Base-by-base conservation (phyloP, 2,888 invertebrate genomes). In the Leucania comma region DNA sequence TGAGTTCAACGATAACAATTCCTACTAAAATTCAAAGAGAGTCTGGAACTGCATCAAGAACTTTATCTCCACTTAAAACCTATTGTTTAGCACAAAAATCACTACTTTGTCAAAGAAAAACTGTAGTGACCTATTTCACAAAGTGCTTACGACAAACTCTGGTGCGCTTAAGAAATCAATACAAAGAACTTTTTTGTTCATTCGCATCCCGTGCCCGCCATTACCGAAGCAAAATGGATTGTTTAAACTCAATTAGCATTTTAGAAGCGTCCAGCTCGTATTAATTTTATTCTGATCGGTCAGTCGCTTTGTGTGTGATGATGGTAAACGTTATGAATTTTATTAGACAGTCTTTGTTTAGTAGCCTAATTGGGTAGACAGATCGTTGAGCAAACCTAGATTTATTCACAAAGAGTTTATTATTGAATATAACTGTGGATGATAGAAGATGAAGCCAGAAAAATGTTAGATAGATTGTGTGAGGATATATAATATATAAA, bases 221-320 rank as follows among this genome's bases (percentile, higher is more conserved):
- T 81, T 85, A 80, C 72, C 68, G 60, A 75, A 75, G 72, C 57
- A 75, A 85, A 85, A 79, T 84, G 72, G 81, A 84, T 86, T 79
- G 75, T 80, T 78, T 74, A 72, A 84, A 82, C 82, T 77, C 74
- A 72, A 83, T 85, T 78, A 80, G 68, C 80, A 75, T 84, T 84
- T 87, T 76, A 77, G 70, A 75, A 80, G 80, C 76, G 59, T 69
- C 80, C 62, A 65, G 72, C 46, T 76, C 56, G 48, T 72, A 70
- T 65, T 76, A 75, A 75, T 78, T 68, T 75, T 71, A 72, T 81
- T 78, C 64, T 63, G 66, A 70, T 67, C 67, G 70, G 68, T 82
- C 75, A 72, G 51, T 66, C 63, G 65, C 53, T 68, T 81, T 68
- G 42, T 69, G 59, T 62, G 69, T 71, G 72, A 58, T 29, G 57